Percentiles rank a stretch among this genome's conserved stretches.
Conservation (phyloP, 1,140 invertebrate species). For the Lethrus apterus region DNA sequence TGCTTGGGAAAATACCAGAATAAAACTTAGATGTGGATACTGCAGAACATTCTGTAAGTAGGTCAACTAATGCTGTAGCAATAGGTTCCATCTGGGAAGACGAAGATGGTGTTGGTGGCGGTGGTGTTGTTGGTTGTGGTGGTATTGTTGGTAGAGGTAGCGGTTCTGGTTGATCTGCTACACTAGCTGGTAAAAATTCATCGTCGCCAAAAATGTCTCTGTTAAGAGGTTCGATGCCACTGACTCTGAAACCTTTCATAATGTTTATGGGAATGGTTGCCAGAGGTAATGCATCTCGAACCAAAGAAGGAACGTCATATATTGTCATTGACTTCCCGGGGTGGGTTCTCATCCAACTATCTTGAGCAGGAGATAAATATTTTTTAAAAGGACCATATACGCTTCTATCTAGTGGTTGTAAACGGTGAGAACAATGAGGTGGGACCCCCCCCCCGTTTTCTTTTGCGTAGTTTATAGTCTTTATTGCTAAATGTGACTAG, state of each 20-base stretch:
- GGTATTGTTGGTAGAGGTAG: no score
- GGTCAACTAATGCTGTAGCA: no score
- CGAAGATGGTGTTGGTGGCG: no score
- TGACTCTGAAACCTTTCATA: slow-evolving; percentile 12
- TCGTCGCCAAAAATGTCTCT: slow-evolving; percentile 14
- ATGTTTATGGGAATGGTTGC: slow-evolving; percentile 13
- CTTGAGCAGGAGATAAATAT: slow-evolving; percentile 19
- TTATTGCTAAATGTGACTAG: slow-evolving; percentile 14
- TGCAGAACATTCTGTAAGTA: no score
- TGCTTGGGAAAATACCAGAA: no score
- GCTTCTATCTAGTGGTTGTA: slow-evolving; percentile 36
- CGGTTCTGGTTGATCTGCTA: slow-evolving; percentile 15
- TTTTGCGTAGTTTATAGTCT: slow-evolving; percentile 20
- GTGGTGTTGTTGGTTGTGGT: no score
- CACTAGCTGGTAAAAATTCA: slow-evolving; percentile 11
- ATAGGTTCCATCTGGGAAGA: no score
- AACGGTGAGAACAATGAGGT: slow-evolving; percentile 34
- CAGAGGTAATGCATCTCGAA: slow-evolving; percentile 37
- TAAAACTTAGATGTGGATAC: no score
- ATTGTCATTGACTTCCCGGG: slow-evolving; percentile 43
- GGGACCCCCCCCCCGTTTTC: slow-evolving; percentile 31
- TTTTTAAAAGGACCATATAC: slow-evolving; percentile 37
- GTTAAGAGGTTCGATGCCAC: slow-evolving; percentile 13
- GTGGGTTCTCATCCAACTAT: slow-evolving; percentile 41
- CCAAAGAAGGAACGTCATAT: slow-evolving; percentile 43